Percentiles rank a stretch among this genome's conserved stretches.
Evolutionary conservation across 1,140 invertebrate species (phyloP).

Genomic region (Phymorhynchus buccinoides): DNA sequence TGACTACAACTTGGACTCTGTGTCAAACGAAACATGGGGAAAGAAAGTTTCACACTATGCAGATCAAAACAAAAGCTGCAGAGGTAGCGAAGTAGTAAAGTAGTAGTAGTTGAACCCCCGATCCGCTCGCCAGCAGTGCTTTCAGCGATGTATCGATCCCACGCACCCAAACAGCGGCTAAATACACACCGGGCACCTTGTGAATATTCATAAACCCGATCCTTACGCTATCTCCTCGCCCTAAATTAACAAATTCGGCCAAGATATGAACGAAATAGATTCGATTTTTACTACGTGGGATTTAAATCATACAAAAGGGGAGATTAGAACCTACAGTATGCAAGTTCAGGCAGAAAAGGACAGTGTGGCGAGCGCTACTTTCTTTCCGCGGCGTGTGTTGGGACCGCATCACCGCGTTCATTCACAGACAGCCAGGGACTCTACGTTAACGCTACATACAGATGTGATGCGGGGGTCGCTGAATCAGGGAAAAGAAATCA

Average conservation of each 20-base stretch:
- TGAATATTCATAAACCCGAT: not conserved
- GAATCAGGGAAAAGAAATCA: not conserved
- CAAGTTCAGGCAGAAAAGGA: too few species aligned
- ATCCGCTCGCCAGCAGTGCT: not conserved
- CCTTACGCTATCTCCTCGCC: not conserved
- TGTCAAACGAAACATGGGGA: too few species aligned
- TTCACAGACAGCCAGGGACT: not conserved
- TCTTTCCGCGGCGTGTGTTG: not conserved
- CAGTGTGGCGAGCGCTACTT: not conserved
- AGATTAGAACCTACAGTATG: too few species aligned
- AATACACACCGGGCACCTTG: not conserved
- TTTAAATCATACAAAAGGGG: too few species aligned
- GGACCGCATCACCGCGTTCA: not conserved
- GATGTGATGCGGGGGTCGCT: not conserved
- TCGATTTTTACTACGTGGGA: too few species aligned
- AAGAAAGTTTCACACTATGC: not conserved
- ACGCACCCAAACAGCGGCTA: not conserved
- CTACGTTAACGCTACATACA: not conserved
- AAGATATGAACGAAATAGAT: too few species aligned
- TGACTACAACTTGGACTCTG: too few species aligned
- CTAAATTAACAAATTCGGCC: not conserved
- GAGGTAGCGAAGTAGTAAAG: not conserved
- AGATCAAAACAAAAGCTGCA: conserved; percentile 7
- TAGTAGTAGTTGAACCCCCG: not conserved
- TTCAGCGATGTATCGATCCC: not conserved